Conservation (phyloP, 2,113 vertebrate species). For the Trichomycterus rosablanca region DNA sequence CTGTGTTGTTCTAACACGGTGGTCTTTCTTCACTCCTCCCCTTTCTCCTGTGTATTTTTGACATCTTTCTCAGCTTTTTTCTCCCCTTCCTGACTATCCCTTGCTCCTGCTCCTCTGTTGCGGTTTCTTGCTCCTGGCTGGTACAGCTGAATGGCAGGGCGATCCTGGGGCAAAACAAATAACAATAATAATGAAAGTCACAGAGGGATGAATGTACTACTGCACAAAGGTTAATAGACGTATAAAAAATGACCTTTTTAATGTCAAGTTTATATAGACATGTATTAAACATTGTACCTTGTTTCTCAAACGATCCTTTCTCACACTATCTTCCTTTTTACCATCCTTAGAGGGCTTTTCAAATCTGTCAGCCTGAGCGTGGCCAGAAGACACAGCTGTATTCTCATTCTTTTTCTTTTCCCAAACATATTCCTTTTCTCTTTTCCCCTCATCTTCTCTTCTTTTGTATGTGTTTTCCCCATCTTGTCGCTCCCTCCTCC, state of each 20-base stretch:
- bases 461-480: conserved; percentile 79
- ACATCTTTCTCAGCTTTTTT: conserved; percentile 77
- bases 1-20: conserved; percentile 22
- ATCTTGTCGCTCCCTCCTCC: conserved; percentile 85
- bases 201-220: too few species aligned
- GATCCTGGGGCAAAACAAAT: conserved; percentile 75
- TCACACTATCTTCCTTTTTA: conserved; percentile 81
- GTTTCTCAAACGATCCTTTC: conserved; percentile 90
- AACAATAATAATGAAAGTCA: not conserved
- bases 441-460: conserved; percentile 83
- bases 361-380: conserved; percentile 61
- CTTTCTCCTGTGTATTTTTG: conserved; percentile 72
- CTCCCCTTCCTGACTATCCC: conserved; percentile 64
- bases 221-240: too few species aligned
- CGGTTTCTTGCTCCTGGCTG: conserved; percentile 89
- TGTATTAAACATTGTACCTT: conserved; percentile 85
- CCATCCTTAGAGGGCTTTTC: conserved; percentile 78
- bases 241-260: too few species aligned
- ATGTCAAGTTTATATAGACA: too few species aligned
- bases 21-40: conserved; percentile 73
- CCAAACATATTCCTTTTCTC: conserved; percentile 75
- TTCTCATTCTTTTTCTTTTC: conserved; percentile 81
- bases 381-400: conserved; percentile 64
- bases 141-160: conserved; percentile 94
- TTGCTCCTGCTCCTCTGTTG: conserved; percentile 66